phyloP scores from a whole-genome alignment of 2,888 invertebrate genomes.

The Ophioninae sp. region DNA sequence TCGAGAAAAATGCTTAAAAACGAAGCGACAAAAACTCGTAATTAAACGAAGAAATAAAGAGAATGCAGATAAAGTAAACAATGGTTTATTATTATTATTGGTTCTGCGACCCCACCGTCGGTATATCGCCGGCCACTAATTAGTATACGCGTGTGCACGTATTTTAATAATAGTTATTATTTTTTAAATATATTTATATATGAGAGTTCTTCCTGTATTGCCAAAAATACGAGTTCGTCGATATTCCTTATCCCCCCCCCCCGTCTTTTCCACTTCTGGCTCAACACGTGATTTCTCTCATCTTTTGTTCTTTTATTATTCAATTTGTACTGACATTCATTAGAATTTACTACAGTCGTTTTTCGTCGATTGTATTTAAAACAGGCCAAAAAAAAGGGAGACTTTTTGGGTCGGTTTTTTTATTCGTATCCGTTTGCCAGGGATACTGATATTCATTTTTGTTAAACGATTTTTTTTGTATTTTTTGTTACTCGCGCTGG shows the following conservation, averaged over 20 bases:
- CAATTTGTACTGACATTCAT: conserved; percentile 80
- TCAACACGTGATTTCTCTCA: conserved; percentile 62
- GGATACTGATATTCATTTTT: too few relatives aligned
- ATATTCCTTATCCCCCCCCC: conserved; percentile 56
- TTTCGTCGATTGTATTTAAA: conserved; percentile 48
- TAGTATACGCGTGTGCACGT: too few relatives aligned
- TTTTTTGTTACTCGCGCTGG: too few relatives aligned
- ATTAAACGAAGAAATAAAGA: conserved; percentile 66
- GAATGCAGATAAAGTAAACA: conserved; percentile 66
- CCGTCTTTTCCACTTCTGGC: conserved; percentile 51
- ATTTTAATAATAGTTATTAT: too few relatives aligned
- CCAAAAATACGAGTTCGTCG: conserved; percentile 76
- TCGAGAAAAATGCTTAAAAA: conserved; percentile 76
- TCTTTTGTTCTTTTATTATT: conserved; percentile 67
- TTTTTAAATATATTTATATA: too few relatives aligned
- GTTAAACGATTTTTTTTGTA: too few relatives aligned
- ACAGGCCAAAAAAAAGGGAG: conserved; percentile 32
- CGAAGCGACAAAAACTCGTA: conserved; percentile 65
- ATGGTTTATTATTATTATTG: conserved; percentile 59
- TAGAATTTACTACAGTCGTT: conserved; percentile 77
- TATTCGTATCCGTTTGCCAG: conserved; percentile 53
- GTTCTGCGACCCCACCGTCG: conserved; percentile 64
- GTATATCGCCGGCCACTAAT: too few relatives aligned
- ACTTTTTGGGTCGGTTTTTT: conserved; percentile 57
- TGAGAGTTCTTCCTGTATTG: conserved; percentile 71